These are phyloP conservation scores for Rhorus exstirpatorius DNA, from an alignment of 2,888 invertebrate genomes.

Conservation along the genomic window DNA sequence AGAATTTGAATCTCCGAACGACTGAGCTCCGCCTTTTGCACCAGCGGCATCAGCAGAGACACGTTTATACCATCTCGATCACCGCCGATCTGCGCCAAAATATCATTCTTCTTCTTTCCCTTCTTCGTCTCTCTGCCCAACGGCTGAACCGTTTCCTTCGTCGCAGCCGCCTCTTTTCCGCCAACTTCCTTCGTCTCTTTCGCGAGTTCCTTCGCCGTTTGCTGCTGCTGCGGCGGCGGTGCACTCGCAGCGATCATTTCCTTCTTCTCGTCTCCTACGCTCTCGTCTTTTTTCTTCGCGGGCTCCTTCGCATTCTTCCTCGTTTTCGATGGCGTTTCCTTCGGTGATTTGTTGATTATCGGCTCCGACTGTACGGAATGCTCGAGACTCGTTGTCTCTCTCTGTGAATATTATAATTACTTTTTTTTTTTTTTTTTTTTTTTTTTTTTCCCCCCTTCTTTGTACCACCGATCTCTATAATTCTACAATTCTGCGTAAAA, in stretches of 20 bases:
- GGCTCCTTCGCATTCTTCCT: conserved; percentile 81
- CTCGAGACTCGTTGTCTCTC: conserved; percentile 81
- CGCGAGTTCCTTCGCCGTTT: not conserved
- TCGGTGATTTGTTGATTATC: conserved; percentile 81
- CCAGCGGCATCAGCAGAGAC: conserved; percentile 90
- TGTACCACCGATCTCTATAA: too few species aligned
- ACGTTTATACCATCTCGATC: conserved; percentile 91
- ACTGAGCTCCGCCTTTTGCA: conserved; percentile 93
- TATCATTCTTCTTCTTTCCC: conserved; percentile 89
- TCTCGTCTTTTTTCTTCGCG: conserved; percentile 79
- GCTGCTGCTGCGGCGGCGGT: conserved; percentile 53
- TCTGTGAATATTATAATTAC: conserved; percentile 73
- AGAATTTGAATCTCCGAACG: conserved; percentile 95
- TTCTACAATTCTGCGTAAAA: too few species aligned
- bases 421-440: conserved; percentile 12
- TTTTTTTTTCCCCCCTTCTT: not conserved
- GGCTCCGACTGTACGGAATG: conserved; percentile 78
- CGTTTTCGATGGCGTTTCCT: conserved; percentile 82
- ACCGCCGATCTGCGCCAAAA: conserved; percentile 88
- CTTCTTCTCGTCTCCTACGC: conserved; percentile 80
- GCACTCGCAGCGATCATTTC: conserved; percentile 65
- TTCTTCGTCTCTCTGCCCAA: conserved; percentile 84
- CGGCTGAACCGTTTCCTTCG: conserved; percentile 75
- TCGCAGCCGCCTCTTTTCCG: conserved; percentile 76
- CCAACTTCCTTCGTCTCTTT: conserved; percentile 79